phyloP scores from a whole-genome alignment of 2,797 vertebrate species.

The Danio choprae region DNA sequence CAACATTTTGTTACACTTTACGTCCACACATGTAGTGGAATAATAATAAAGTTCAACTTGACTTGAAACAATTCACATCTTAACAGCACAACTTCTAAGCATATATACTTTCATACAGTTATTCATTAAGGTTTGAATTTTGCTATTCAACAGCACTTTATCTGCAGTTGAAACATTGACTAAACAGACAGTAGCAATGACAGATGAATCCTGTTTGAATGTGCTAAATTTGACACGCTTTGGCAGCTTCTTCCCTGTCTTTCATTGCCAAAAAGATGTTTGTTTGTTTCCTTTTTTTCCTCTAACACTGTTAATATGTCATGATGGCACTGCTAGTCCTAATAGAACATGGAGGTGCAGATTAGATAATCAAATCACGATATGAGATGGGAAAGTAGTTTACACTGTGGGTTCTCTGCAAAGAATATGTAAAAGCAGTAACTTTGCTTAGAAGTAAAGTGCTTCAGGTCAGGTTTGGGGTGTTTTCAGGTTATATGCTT shows the following conservation, averaged over 20 bases:
- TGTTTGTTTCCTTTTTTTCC: slow-evolving; percentile 5
- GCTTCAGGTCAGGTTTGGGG: not conserved
- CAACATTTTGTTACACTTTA: too few species aligned
- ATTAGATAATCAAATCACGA: slow-evolving; percentile 15
- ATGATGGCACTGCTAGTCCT: slow-evolving; percentile 13
- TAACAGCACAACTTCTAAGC: not conserved
- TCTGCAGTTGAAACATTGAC: not conserved
- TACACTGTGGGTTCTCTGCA: not conserved
- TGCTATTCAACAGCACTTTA: not conserved
- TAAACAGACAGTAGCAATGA: slow-evolving; percentile 15
- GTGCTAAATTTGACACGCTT: slow-evolving; percentile 23
- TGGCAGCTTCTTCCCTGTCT: not conserved
- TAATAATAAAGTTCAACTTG: too few species aligned
- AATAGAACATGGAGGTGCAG: slow-evolving; percentile 8
- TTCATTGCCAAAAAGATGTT: slow-evolving; percentile 36
- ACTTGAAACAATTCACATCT: not conserved
- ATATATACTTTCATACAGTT: not conserved
- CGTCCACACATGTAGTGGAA: too few species aligned
- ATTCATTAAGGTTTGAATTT: not conserved
- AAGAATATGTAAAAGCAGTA: not conserved
- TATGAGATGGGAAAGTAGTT: not conserved
- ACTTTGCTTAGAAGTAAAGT: not conserved
- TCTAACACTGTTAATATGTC: not conserved
- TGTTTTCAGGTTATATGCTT: not conserved
- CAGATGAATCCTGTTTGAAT: slow-evolving; percentile 33